Evolutionary conservation across 2,113 vertebrate species (phyloP), one percentile per base, ranked within the genome.

Genomic region (Ceyx melanurus): DNA sequence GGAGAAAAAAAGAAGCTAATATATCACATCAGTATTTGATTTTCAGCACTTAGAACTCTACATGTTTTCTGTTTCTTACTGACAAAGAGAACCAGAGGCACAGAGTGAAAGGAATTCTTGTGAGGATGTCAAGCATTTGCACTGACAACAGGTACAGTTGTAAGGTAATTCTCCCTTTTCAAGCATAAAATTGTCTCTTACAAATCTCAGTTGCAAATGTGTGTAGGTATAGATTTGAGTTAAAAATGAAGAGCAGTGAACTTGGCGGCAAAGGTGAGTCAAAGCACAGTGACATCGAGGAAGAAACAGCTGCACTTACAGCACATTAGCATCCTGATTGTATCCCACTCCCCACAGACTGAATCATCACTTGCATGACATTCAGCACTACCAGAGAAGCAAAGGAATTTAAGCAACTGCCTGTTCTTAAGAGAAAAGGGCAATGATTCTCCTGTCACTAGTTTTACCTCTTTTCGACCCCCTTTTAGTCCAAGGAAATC

Each of bases 101-200:
- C 28, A 66, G 90, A 94, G 88, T 31, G 79, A 91, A 92, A 68
- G 53, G 64, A 60, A 80, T 74, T 93, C 87, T 86, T 71, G 51
- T 0, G 3, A 89, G 60, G 56, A 45, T 83, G 79, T 86, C 78
- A 77, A 74, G 85, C 72, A 61, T 70, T 74, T 75, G 75, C 84
- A 83, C 79, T 92, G 81, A 93, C 93, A 95, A 95, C 94, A 92
- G 89, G 83, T 94, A 97, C 3, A 78, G 89, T 10, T 91, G 84
- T 91, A 90, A 94, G 93, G 84, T 64, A 70, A 93, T 93, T 92
- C 82, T 87, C 77, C 76, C 85, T 89, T 75, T 89, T 91, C 51
- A 73, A 89, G 93, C 76, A 91, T 85, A 93, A 96, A 97, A 94
- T 92, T 75, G 80, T 88, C 95, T 90, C 67, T 56, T 87, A 86